phyloP scores from a whole-genome alignment of 2,888 invertebrate species.

The Ditylenchus weischeri region DNA sequence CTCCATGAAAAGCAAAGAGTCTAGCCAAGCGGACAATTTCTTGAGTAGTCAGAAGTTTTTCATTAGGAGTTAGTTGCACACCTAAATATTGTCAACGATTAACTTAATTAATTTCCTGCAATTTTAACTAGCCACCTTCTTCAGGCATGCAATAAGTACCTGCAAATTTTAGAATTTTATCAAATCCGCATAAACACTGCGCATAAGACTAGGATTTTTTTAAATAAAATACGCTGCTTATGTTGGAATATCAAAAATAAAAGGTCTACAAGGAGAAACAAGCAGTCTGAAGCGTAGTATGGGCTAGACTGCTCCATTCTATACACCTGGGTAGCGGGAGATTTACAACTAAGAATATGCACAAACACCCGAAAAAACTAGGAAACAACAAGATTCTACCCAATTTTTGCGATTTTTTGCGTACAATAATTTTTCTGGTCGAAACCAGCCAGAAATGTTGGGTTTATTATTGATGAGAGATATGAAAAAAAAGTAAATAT shows the following conservation, averaged over 20 bases:
- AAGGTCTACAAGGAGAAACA: neutral
- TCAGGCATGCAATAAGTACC: constrained; percentile 89
- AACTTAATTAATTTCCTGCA: neutral
- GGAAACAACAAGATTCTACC: too few relatives aligned
- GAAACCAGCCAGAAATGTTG: too few relatives aligned
- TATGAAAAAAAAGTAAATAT: too few relatives aligned
- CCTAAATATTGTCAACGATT: neutral
- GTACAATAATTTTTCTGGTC: too few relatives aligned
- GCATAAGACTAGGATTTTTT: neutral
- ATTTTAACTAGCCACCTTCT: constrained; percentile 73
- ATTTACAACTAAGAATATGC: too few relatives aligned
- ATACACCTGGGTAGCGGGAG: too few relatives aligned
- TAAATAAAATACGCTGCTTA: neutral
- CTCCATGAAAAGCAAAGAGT: constrained; percentile 84
- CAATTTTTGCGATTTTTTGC: too few relatives aligned
- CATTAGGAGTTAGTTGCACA: constrained; percentile 69
- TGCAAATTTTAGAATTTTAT: constrained; percentile 24
- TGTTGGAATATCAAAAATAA: neutral
- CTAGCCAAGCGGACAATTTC: constrained; percentile 76
- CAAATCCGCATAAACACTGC: neutral
- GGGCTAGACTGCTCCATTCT: too few relatives aligned
- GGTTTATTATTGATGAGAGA: too few relatives aligned
- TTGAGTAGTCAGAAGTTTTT: constrained; percentile 73
- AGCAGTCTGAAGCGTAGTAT: neutral
- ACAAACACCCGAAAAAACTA: too few relatives aligned